Evolutionary conservation across 2,113 vertebrate genomes (phyloP), one percentile per base, ranked within the genome.

Genomic region (Stercorarius parasiticus): DNA sequence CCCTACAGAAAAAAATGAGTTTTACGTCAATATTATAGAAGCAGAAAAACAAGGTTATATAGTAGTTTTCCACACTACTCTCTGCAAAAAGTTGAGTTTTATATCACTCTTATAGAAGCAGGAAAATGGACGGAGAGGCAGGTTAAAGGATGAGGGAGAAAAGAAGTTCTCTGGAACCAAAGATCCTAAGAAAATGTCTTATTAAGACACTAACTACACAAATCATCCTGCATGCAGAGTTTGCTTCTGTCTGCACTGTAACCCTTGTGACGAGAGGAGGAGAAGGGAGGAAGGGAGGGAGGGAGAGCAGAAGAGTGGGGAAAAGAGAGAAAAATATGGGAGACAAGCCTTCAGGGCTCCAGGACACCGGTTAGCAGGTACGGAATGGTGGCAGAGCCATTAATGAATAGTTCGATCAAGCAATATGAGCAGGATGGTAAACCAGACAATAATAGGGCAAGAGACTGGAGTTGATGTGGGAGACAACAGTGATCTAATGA

Each of bases 371-470:
- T 17, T 8, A 69, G 30, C 20, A 42, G 36, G 42, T 42, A 42
- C 30, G 15, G 30, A 42, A 30, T 1, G 3, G 34, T 2, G 0
- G 16, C 2, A 55, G 34, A 42, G 7, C 52, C 52, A 30, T 15
- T 4, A 15, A 19, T 18, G 34, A 47, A 36, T 6, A 45, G 59
- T 22, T 56, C 16, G 22, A 49, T n/a, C 70, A 65, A 32, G 26
- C 49, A 38, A 15, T 9, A 18, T 8, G 27, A 36, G 20, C 38
- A 43, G 21, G 26, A 85, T 64, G 20, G 34, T 53, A 55, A 85
- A 61, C 9, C n/a, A 50, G 66, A 15, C n/a, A 38, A 5, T 20
- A 71, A 49, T 40, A n/a, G 29, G 29, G 29, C 43, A 49, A 18
- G 36, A 84, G 47, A 27, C 1, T 42, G 14, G 27, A 26, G 18